These are phyloP conservation scores for Lasioglossum albipes DNA, from an alignment of 1,140 invertebrate species.

Conservation along the genomic window DNA sequence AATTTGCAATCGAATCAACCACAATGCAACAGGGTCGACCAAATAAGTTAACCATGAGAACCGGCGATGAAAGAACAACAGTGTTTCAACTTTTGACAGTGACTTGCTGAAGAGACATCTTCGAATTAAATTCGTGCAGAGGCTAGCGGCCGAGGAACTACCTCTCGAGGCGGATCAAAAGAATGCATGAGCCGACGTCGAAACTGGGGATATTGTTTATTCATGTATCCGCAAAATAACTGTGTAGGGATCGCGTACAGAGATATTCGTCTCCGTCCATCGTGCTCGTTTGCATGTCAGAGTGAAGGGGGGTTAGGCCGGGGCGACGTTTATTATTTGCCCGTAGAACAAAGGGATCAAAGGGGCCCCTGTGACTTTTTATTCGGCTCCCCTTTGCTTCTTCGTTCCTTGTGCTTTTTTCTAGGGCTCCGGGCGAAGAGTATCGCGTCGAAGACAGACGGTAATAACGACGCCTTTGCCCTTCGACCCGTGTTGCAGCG, in stretches of 20 bases:
- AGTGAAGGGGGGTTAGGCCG: background rate
- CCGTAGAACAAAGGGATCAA: conserved; percentile 56
- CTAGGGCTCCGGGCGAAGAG: conserved; percentile 20
- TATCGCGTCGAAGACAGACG: conserved; percentile 52
- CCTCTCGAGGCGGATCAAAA: no score
- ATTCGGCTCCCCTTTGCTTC: conserved; percentile 20
- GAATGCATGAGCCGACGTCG: no score
- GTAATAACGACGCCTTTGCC: conserved; percentile 62
- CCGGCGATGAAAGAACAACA: no score
- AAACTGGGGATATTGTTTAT: background rate
- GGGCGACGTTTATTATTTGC: conserved; percentile 72
- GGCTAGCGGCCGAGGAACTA: no score
- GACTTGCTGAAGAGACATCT: no score
- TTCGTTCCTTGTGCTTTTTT: conserved; percentile 5
- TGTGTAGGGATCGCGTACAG: background rate
- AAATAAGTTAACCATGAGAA: no score
- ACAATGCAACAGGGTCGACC: no score
- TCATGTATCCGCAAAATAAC: conserved; percentile 4
- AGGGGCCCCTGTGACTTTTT: conserved; percentile 53
- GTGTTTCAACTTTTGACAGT: no score
- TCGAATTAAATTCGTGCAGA: no score
- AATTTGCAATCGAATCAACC: no score
- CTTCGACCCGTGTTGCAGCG: conserved; percentile 43
- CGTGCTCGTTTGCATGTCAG: conserved; percentile 53
- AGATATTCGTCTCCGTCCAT: background rate